phyloP scores from a whole-genome alignment of 2,797 vertebrate genomes.

The Sebastes miniatus region DNA sequence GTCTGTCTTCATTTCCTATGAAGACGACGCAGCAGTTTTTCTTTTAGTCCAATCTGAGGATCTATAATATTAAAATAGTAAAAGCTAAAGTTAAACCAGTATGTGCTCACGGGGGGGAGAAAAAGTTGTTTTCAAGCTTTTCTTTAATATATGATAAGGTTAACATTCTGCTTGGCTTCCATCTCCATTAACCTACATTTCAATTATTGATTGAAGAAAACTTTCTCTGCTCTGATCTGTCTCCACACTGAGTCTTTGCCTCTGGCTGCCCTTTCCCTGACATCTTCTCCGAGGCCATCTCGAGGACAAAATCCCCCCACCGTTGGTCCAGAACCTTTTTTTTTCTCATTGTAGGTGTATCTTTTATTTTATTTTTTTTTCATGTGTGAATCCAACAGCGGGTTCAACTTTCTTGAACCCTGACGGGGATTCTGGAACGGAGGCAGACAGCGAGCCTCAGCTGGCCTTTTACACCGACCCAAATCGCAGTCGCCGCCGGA shows the following conservation, averaged over 20 bases:
- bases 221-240: background rate
- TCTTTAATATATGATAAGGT: background rate
- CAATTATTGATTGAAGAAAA: conserved; percentile 8
- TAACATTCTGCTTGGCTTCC: background rate
- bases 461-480: conserved; percentile 99
- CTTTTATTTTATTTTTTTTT: conserved; percentile 34
- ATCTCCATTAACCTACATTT: conserved; percentile 11
- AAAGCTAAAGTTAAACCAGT: background rate
- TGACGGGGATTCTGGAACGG: conserved; percentile 95
- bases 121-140: background rate
- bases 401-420: conserved; percentile 98
- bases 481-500: conserved; percentile 93
- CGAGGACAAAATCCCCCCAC: conserved; percentile 1
- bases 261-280: background rate
- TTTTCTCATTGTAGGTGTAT: conserved; percentile 32
- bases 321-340: background rate
- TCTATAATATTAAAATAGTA: background rate
- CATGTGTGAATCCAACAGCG: conserved; percentile 86
- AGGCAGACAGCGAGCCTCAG: conserved; percentile 97
- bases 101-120: background rate
- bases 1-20: background rate
- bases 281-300: background rate
- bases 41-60: background rate
- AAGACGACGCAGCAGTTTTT: background rate
- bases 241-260: background rate